Evolutionary conservation across 2,797 vertebrate genomes (phyloP).

Genomic region (Micrastur ruficollis): DNA sequence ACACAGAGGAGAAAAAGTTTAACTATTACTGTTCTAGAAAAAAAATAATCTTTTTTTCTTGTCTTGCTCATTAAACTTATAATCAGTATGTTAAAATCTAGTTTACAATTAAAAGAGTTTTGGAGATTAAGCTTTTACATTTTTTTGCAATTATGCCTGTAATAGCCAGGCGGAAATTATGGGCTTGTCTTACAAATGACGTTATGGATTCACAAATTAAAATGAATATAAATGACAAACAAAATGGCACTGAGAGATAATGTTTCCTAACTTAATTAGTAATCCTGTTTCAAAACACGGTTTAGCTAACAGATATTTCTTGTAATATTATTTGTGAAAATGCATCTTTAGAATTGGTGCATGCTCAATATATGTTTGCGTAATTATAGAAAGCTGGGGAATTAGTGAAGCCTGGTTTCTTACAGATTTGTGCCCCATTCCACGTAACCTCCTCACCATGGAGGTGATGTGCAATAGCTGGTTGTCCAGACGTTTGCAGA

Average conservation of each 20-base stretch:
- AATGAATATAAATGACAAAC: slow-evolving; percentile 60
- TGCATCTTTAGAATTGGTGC: background rate
- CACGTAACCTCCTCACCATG: background rate
- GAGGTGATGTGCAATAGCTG: background rate
- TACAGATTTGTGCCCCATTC: background rate
- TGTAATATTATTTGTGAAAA: background rate
- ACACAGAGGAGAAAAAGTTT: background rate
- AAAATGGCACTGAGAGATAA: slow-evolving; percentile 38
- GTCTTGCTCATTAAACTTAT: background rate
- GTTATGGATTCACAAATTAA: slow-evolving; percentile 18
- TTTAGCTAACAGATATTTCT: background rate
- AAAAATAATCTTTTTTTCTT: background rate
- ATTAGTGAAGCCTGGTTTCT: background rate
- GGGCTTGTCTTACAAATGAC: slow-evolving; percentile 15
- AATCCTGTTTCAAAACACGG: background rate
- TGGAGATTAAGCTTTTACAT: background rate
- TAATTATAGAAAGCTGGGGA: background rate
- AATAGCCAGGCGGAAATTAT: background rate
- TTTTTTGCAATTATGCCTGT: slow-evolving; percentile 3
- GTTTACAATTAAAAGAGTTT: background rate
- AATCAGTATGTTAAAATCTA: background rate
- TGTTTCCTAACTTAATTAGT: slow-evolving; percentile 43
- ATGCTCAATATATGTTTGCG: background rate
- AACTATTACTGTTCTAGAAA: background rate
- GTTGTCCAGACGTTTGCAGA: background rate